Percentiles rank a stretch among this genome's conserved stretches.
Conservation (phyloP, 2,113 vertebrate species). For the Trematomus loennbergii region DNA sequence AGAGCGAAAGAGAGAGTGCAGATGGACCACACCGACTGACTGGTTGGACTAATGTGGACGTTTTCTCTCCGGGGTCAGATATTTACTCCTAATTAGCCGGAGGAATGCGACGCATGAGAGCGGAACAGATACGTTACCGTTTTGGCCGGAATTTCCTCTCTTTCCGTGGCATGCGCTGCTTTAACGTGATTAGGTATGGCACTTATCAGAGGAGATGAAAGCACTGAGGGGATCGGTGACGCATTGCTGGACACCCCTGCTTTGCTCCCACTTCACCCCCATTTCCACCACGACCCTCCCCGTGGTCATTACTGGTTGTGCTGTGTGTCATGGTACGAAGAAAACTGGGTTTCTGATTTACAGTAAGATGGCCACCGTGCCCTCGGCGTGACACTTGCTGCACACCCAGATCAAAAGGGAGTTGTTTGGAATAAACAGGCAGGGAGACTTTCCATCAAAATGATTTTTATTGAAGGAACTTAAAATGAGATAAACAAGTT, state of each 20-base stretch:
- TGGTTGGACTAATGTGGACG: slow-evolving; percentile 80
- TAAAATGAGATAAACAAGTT: slow-evolving; percentile 74
- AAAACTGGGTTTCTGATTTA: slow-evolving; percentile 59
- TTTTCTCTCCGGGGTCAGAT: slow-evolving; percentile 86
- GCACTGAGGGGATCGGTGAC: slow-evolving; percentile 70
- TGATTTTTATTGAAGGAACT: slow-evolving; percentile 47
- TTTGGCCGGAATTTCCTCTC: slow-evolving; percentile 85
- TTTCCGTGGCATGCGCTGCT: slow-evolving; percentile 81
- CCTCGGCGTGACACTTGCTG: slow-evolving; percentile 46
- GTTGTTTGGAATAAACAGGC: slow-evolving; percentile 52
- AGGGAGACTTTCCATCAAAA: slow-evolving; percentile 58
- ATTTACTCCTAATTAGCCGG: slow-evolving; percentile 87
- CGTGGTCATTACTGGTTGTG: slow-evolving; percentile 54
- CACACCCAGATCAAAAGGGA: slow-evolving; percentile 49
- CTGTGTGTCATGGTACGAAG: slow-evolving; percentile 35
- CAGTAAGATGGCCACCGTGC: slow-evolving; percentile 54
- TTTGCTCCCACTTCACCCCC: slow-evolving; percentile 56
- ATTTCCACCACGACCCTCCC: slow-evolving; percentile 49
- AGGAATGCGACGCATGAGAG: slow-evolving; percentile 86
- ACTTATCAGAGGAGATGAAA: slow-evolving; percentile 86
- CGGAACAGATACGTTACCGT: slow-evolving; percentile 87
- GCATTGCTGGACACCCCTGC: slow-evolving; percentile 75
- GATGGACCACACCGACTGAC: slow-evolving; percentile 84
- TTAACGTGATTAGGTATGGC: slow-evolving; percentile 88
- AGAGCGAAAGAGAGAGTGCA: slow-evolving; percentile 71